Conservation (phyloP, 2,113 vertebrate species). For the Clinocottus analis region DNA sequence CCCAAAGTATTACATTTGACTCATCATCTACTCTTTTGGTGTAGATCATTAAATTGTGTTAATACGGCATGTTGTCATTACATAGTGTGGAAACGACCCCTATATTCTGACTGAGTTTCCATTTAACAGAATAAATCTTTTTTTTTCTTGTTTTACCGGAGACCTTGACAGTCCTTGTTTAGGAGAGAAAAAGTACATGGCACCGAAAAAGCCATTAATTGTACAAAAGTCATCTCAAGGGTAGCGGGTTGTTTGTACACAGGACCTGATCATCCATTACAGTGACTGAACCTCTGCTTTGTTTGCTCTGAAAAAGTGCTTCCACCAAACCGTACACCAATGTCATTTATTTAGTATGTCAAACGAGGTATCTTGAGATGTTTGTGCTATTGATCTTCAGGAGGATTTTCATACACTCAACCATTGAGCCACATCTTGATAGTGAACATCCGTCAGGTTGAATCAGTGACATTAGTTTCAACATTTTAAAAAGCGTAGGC, state of each 20-base stretch:
- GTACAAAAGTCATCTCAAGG: constrained; percentile 35
- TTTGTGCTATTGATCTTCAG: neutral
- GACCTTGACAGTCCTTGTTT: constrained; percentile 39
- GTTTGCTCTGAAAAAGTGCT: constrained; percentile 13
- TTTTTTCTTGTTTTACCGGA: neutral
- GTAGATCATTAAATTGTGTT: neutral
- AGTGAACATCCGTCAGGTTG: neutral
- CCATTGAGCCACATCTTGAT: neutral
- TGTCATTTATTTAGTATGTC: neutral
- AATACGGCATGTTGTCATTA: neutral
- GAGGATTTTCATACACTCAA: neutral
- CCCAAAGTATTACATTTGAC: neutral
- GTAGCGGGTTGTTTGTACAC: neutral
- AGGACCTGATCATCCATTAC: constrained; percentile 30
- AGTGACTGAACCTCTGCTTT: neutral
- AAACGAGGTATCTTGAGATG: neutral
- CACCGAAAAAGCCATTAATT: constrained; percentile 35
- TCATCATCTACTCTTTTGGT: neutral
- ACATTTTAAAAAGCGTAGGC: neutral
- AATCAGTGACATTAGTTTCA: neutral
- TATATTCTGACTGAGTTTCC: constrained; percentile 1
- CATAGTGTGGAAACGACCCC: neutral
- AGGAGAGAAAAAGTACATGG: constrained; percentile 26
- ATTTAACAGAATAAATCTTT: neutral
- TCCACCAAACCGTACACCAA: neutral